Base-by-base conservation (phyloP, 2,113 vertebrate genomes). In the Eurypyga helias region DNA sequence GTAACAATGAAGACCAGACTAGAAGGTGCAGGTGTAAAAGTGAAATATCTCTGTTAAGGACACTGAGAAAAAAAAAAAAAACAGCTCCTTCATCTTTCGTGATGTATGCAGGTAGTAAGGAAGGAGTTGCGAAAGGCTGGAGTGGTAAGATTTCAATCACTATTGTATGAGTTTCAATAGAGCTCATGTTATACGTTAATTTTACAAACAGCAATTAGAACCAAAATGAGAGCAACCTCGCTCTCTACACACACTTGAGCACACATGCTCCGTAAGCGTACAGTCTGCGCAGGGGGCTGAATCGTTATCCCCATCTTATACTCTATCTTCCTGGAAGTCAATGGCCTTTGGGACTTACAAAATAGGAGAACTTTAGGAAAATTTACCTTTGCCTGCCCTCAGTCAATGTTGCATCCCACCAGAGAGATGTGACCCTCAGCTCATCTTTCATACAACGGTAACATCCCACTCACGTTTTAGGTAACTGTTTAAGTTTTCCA, bases 391-490 rank as follows among this genome's bases (percentile, higher is more conserved):
- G n/a, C 38, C 33, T 93, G 17, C 18, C 6, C 29, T 84, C 46
- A 80, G 54, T 25, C 45, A 61, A 24, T 20, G 23, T 3, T 69
- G 34, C 6, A 0, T 51, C 38, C n/a, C 36, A 71, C 31, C 55
- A 82, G 31, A 75, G 31, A 75, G 43, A 75, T n/a, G 62, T 0
- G 2, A 61, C 5, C 20, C 9, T 24, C 34, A 88, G 31, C 41
- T 80, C 4, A 0, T 67, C 71, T 72, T 80, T 61, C 36, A 38
- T 34, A n/a, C 21, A 21, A 48, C 79, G 5, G 9, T 20, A 73
- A 72, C 25, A 69, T 73, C 49, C 33, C 0, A 0, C 41, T 83
- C 55, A 9, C 0, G 1, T 41, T 81, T 89, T 17, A 67, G 7
- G 6, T 58, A 84, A 64, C 51, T 34, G 46, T 34, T 83, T 41